phyloP scores from a whole-genome alignment of 2,113 vertebrate species.

The cattle (Bos taurus) region DNA sequence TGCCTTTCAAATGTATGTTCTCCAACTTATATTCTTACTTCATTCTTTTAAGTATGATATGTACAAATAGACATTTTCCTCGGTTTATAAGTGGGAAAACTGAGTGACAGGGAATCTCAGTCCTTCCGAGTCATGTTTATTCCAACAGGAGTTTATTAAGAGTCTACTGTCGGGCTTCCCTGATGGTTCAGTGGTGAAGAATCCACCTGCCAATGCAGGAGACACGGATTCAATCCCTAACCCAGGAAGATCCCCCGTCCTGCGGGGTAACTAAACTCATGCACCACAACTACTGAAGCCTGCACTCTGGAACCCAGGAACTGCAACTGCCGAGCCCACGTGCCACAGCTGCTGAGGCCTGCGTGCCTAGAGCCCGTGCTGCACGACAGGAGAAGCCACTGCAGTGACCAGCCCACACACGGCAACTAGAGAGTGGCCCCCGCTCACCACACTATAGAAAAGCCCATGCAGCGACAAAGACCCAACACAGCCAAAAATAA shows the following conservation, averaged over 20 bases:
- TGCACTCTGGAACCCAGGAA: neutral
- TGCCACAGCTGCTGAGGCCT: neutral
- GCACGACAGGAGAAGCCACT: accelerated
- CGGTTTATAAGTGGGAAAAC: neutral
- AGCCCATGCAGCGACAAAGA: neutral
- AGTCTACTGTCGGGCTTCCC: neutral
- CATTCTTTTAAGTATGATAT: neutral
- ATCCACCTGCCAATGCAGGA: neutral
- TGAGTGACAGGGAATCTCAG: neutral
- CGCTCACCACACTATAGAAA: accelerated
- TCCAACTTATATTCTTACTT: neutral
- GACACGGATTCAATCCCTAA: neutral
- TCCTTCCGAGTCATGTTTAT: neutral
- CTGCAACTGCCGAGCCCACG: neutral
- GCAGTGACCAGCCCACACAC: neutral
- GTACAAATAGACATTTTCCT: neutral
- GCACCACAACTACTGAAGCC: neutral
- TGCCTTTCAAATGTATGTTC: neutral
- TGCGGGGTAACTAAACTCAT: accelerated
- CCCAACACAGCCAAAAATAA: neutral
- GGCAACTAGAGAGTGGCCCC: neutral
- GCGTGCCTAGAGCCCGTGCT: neutral
- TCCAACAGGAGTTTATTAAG: neutral
- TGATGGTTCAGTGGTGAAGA: neutral
- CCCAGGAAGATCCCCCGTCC: neutral